Base-by-base conservation (phyloP, 2,888 invertebrate species). In the Noctua comes region DNA sequence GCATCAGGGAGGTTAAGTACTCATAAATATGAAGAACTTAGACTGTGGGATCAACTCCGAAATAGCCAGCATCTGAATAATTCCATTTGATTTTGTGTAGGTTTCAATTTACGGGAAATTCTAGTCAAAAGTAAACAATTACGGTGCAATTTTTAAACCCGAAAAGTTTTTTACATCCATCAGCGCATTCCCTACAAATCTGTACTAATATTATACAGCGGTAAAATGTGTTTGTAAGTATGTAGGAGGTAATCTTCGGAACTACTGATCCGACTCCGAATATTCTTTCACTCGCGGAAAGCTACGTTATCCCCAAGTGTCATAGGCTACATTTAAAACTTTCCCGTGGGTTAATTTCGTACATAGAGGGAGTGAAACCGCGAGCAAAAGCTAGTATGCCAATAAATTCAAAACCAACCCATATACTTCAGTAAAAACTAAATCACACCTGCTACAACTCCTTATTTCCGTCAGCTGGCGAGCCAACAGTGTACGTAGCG, bases 401-500 rank as follows among this genome's bases (percentile, higher is more conserved):
- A 69, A 27, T 36, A 0, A 31, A 43, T 68, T 51, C 7, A n/a
- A 31, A 59, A 4, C 11, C n/a, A 51, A 2, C 10, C 18, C 24
- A 18, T 69, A 13, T 48, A 48, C 11, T 24, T 27, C 1, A 64
- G 18, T 13, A 2, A 13, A 31, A 24, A 13, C 3, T 10, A 31
- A n/a, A 46, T 3, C 54, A 11, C 10, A 4, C 40, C 5, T 48
- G 16, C 31, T 48, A 57, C n/a, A 21, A 5, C 0, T 18, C 16
- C 0, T 48, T 11, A 36, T 24, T 31, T 24, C 16, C 11, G 13
- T 13, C 36, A 97, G 97, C 97, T 57, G 96, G 97, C 31, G 98
- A 98, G 88, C 98, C 98, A 5, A 97, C 98, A 86, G 97, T 98
- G 0, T 97, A 98, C 90, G 98, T 98, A 1, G 98, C 98, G 0